Conservation (phyloP, 2,888 invertebrate species). For the Scaptomyza polygonia region DNA sequence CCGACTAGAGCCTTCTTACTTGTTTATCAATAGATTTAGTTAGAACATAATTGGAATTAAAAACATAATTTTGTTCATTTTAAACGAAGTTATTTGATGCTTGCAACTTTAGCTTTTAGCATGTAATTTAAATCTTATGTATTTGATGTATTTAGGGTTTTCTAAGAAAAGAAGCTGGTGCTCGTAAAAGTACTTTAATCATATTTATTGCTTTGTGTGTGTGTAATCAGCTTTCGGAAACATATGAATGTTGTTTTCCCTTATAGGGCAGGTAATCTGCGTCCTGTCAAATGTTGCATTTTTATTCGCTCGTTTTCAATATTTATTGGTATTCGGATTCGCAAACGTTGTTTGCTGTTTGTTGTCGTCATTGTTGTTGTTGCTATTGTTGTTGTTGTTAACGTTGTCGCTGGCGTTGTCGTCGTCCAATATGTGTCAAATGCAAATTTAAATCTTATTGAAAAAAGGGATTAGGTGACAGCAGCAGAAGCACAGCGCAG, state of each 20-base stretch:
- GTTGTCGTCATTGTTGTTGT: not conserved
- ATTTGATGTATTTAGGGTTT: not conserved
- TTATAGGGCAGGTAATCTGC: slow-evolving; percentile 57
- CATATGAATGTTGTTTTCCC: slow-evolving; percentile 18
- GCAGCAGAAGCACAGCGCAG: slow-evolving; percentile 60
- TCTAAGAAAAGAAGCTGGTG: not conserved
- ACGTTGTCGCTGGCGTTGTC: slow-evolving; percentile 49
- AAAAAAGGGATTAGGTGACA: slow-evolving; percentile 80
- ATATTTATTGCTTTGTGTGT: slow-evolving; percentile 1
- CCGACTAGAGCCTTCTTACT: too few species aligned
- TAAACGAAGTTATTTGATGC: too few species aligned
- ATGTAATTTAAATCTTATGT: not conserved
- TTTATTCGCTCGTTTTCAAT: slow-evolving; percentile 48
- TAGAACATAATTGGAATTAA: too few species aligned
- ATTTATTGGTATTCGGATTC: slow-evolving; percentile 45
- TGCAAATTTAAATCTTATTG: slow-evolving; percentile 82
- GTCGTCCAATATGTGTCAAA: slow-evolving; percentile 81
- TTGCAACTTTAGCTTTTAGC: not conserved
- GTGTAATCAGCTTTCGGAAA: not conserved
- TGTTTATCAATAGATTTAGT: too few species aligned
- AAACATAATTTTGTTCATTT: too few species aligned
- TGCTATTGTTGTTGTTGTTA: slow-evolving; percentile 9
- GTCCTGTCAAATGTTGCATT: slow-evolving; percentile 61
- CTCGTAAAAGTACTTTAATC: not conserved
- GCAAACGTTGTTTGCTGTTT: slow-evolving; percentile 43